Percentiles rank a stretch among this genome's conserved stretches.
These are phyloP conservation scores for Bhutanitis thaidina DNA, from an alignment of 2,888 invertebrate species.

Conservation along the genomic window DNA sequence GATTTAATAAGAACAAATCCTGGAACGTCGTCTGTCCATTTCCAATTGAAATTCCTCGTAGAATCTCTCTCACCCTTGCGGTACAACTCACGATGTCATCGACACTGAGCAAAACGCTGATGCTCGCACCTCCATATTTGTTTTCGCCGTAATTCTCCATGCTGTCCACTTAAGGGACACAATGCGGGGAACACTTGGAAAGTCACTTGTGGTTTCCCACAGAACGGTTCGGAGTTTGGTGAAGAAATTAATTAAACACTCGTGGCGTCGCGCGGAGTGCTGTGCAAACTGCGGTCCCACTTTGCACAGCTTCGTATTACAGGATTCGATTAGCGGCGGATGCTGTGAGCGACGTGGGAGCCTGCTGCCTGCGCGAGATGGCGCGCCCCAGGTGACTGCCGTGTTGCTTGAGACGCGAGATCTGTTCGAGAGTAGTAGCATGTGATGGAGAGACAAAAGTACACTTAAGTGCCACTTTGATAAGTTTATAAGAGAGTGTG, in stretches of 20 bases:
- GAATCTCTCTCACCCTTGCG: neutral
- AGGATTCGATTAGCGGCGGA: constrained; percentile 26
- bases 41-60: neutral
- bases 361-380: neutral
- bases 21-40: neutral
- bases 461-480: too few relatives aligned
- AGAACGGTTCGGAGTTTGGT: constrained; percentile 11
- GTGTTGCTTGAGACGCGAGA: neutral
- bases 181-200: constrained; percentile 8
- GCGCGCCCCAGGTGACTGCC: neutral
- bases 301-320: constrained; percentile 25
- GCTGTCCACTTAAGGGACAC: constrained; percentile 14
- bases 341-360: constrained; percentile 7
- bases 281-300: constrained; percentile 29
- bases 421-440: neutral
- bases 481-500: too few relatives aligned
- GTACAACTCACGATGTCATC: neutral
- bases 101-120: neutral
- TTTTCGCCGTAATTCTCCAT: constrained; percentile 5
- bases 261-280: constrained; percentile 23
- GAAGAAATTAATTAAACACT: constrained; percentile 22
- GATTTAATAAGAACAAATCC: neutral
- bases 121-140: constrained; percentile 12
- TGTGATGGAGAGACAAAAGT: neutral
- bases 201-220: constrained; percentile 15